Evolutionary conservation across 2,797 vertebrate species (phyloP), one percentile per base, ranked within the genome.

Genomic region (Melanotaenia trifasciata): DNA sequence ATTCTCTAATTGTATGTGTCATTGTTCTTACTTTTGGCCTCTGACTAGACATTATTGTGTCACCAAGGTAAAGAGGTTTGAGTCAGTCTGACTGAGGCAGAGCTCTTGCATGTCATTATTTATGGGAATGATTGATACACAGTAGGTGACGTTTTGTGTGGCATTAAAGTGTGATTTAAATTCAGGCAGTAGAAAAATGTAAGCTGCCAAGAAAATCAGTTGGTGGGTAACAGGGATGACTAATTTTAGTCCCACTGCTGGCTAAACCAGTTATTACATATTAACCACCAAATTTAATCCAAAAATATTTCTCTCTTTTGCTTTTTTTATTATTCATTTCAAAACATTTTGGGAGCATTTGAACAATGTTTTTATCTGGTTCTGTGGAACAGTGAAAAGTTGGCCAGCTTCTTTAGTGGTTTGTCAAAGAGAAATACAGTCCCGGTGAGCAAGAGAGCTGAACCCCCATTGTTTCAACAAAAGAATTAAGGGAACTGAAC

Each of bases 401-500:
- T 43, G 26, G 66, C n/a, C 28, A 65, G 30, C 11, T 20, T 50
- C 35, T 76, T 76, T 60, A 26, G 50, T 38, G 28, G 43, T 56
- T 33, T 63, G 51, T 35, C 58, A 30, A 63, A 69, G 38, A 51
- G 35, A 67, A 71, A 70, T 36, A 61, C 64, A 68, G 70, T 64
- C 59, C 30, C 6, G 43, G 54, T 70, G 78, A 77, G 79, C 74
- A 76, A 38, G 50, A 79, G 67, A 43, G 58, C 74, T 43, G 57
- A 64, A 58, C 26, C 33, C 51, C 82, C 68, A 82, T 84, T 90
- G 87, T 90, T 90, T 78, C 70, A 56, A 77, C 43, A 73, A 84
- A 77, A 91, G 80, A 91, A 91, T 88, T 79, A 87, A 87, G 79
- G 84, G 78, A 91, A 87, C 84, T 82, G 73, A 80, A 56, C 56